Percentiles rank a stretch among this genome's conserved stretches.
phyloP scores from a whole-genome alignment of 2,888 invertebrate species.

The Allygus modestus region DNA sequence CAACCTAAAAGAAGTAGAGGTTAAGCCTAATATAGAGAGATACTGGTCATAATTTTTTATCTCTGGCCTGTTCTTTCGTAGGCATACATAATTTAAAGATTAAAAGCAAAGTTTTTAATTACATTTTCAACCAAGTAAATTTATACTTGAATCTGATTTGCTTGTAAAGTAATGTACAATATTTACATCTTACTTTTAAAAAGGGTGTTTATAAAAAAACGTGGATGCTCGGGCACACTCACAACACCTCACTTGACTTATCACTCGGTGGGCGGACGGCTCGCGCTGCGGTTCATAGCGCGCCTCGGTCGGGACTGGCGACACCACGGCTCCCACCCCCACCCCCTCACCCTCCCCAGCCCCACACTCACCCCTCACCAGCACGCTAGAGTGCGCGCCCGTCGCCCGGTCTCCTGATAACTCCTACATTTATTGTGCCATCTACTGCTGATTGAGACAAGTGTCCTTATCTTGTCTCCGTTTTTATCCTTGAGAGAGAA shows the following conservation, averaged over 20 bases:
- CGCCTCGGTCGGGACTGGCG: conserved; percentile 43
- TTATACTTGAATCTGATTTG: no score
- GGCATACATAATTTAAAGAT: no score
- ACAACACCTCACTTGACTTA: conserved; percentile 1
- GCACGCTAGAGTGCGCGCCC: no score
- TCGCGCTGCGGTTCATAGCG: conserved; percentile 7
- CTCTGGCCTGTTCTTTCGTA: no score
- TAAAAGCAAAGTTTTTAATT: no score
- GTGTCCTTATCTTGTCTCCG: conserved; percentile 41
- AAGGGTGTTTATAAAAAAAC: neutral
- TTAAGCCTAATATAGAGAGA: no score
- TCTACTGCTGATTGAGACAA: conserved; percentile 54
- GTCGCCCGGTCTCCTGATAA: conserved; percentile 50
- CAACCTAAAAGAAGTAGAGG: no score
- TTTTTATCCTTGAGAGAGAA: conserved; percentile 7
- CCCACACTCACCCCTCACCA: neutral
- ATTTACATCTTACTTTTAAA: no score
- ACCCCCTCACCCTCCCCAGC: neutral
- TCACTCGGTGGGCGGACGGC: neutral
- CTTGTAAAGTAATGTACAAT: no score
- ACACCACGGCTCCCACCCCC: conserved; percentile 45
- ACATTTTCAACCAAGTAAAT: no score
- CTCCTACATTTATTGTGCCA: conserved; percentile 47
- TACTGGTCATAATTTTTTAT: no score
- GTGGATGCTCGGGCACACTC: neutral